Base-by-base conservation (phyloP, 2,797 vertebrate genomes). In the Semotilus atromaculatus region DNA sequence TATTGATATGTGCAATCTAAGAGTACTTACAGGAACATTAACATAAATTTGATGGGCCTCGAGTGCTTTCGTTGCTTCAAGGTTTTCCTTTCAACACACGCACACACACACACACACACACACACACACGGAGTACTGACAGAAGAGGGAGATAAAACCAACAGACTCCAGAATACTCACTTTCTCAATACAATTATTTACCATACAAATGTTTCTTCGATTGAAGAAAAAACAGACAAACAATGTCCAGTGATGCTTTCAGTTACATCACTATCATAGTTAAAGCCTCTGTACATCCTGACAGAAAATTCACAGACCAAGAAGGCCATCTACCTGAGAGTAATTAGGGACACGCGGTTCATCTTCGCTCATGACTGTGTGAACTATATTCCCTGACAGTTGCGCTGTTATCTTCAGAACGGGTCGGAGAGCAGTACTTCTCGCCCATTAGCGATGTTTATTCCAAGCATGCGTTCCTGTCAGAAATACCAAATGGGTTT, bases 111-210 rank as follows among this genome's bases (percentile, higher is more conserved):
- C 38, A 80, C 70, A 81, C 70, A 67, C 29, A 68, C 72, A n/a
- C n/a, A n/a, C n/a, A n/a, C 87, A 80, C 83, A 66, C 85, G 81
- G 77, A 86, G 60, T 83, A 86, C 26, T 81, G 89, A 89, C 90
- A 88, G 68, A 83, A 78, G 71, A 88, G 88, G 89, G 83, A 85
- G 81, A 88, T 74, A 89, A 87, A 85, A 76, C 73, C 70, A 55
- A 71, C 82, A 83, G 58, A n/a, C n/a, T 86, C 36, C 75, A 86
- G 29, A 55, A 75, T 16, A n/a, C 31, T 55, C 73, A 13, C 75
- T n/a, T n/a, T n/a, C n/a, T n/a, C n/a, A 85, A 72, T 82, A 60
- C 68, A 88, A 85, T 87, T 82, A 83, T 77, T 81, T 66, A 86
- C 79, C 80, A 87, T 76, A 86, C 19, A 85, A 90, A 88, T 72